Percentiles rank a stretch among this genome's conserved stretches.
Conservation (phyloP, 2,888 invertebrate genomes). For the Meghimatium bilineatum region DNA sequence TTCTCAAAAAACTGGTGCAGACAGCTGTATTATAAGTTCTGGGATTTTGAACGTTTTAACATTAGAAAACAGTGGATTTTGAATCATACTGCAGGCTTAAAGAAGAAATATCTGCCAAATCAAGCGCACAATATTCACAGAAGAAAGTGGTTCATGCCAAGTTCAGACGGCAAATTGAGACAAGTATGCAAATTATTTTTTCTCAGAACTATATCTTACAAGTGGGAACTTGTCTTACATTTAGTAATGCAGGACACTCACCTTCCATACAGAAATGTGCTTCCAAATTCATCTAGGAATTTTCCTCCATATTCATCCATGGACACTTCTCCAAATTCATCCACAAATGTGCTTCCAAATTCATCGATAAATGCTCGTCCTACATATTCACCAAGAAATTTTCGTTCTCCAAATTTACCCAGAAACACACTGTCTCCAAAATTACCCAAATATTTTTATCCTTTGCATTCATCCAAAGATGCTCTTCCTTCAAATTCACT, state of each 20-base stretch:
- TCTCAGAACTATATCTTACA: slow-evolving; percentile 4
- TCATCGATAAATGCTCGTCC: too few species aligned
- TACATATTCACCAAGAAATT: too few species aligned
- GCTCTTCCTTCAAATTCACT: too few species aligned
- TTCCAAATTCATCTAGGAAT: too few species aligned
- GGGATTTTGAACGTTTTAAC: neutral
- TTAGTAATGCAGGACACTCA: neutral
- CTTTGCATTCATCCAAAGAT: too few species aligned
- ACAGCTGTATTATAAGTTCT: neutral
- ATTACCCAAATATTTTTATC: too few species aligned
- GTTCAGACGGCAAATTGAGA: neutral
- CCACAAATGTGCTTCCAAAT: too few species aligned
- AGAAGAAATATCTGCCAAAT: neutral
- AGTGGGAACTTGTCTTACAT: slow-evolving; percentile 12
- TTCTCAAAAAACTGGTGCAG: neutral
- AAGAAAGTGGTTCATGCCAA: slow-evolving; percentile 17
- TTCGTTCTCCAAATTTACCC: too few species aligned
- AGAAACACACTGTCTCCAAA: too few species aligned
- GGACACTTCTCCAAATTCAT: too few species aligned
- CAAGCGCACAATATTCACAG: neutral
- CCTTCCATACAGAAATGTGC: too few species aligned
- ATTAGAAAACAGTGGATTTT: slow-evolving; percentile 4
- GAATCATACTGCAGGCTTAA: neutral
- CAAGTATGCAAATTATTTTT: slow-evolving; percentile 20
- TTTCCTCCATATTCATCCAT: too few species aligned